phyloP scores from a whole-genome alignment of 2,888 invertebrate species.

The Megastigmus dorsalis region DNA sequence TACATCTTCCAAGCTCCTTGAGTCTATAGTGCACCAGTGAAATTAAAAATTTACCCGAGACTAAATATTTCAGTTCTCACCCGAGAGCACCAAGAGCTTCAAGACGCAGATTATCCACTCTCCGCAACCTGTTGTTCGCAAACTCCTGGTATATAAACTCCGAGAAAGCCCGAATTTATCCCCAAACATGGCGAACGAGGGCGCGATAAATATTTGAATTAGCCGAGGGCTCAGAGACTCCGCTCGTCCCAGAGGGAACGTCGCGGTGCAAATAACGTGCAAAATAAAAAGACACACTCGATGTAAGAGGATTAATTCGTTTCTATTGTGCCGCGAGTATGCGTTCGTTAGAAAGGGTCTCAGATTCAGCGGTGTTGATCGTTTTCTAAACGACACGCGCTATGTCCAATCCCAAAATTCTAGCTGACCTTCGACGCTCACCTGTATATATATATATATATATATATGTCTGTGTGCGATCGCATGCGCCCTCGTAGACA shows the following conservation, averaged over 20 bases:
- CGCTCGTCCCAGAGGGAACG: neutral
- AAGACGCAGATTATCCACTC: too few species aligned
- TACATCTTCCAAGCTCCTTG: too few species aligned
- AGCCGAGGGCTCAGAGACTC: too few species aligned
- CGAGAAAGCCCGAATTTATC: conserved; percentile 5
- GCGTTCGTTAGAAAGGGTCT: conserved; percentile 17
- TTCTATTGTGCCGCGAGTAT: conserved; percentile 12
- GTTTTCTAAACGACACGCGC: neutral
- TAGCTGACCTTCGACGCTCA: neutral
- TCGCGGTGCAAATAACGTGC: conserved; percentile 22
- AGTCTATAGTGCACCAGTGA: too few species aligned
- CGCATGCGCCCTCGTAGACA: too few species aligned
- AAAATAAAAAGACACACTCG: conserved; percentile 27
- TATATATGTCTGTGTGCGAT: too few species aligned
- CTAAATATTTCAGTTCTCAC: too few species aligned
- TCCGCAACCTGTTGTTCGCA: too few species aligned
- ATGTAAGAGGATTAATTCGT: conserved; percentile 40
- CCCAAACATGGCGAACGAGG: conserved; percentile 1
- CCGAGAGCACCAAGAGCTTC: too few species aligned
- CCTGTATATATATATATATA: neutral
- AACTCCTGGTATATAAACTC: too few species aligned
- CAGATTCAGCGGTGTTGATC: too few species aligned
- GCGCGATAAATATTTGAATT: conserved; percentile 44
- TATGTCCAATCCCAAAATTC: conserved; percentile 17
- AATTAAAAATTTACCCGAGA: too few species aligned